These are phyloP conservation scores for Psammodynastes pulverulentus DNA, from an alignment of 2,113 vertebrate species.

Conservation along the genomic window DNA sequence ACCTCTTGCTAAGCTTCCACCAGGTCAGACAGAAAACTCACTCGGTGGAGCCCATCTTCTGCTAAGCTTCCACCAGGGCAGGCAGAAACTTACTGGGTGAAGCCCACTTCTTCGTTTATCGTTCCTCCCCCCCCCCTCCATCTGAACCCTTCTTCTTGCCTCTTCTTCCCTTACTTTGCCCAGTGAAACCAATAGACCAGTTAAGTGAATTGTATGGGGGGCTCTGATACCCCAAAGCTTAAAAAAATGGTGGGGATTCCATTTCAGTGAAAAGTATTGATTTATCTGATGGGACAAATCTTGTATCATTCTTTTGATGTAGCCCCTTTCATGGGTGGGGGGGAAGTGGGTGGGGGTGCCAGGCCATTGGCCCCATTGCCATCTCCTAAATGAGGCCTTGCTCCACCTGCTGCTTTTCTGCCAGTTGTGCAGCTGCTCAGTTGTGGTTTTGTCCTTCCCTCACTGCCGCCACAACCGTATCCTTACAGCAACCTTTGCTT, in stretches of 20 bases:
- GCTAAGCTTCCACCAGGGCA: not conserved
- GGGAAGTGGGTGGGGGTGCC: not conserved
- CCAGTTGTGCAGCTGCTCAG: too few species aligned
- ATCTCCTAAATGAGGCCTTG: not conserved
- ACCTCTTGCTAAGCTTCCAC: not conserved
- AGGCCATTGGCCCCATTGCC: not conserved
- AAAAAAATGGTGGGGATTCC: not conserved
- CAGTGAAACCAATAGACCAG: not conserved
- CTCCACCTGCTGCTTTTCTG: not conserved
- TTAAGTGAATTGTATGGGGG: not conserved
- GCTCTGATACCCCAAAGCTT: not conserved
- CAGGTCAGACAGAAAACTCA: not conserved
- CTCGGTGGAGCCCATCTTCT: not conserved
- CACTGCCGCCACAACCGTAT: not conserved
- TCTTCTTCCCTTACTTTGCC: not conserved
- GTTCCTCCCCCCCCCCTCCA: not conserved
- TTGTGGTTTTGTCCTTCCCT: not conserved
- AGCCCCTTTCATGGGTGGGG: not conserved
- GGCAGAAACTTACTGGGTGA: not conserved
- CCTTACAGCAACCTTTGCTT: not conserved
- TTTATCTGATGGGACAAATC: not conserved
- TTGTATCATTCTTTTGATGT: not conserved
- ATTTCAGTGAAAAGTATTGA: not conserved
- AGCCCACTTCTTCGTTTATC: not conserved
- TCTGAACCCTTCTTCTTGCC: not conserved